Evolutionary conservation across 2,888 invertebrate species (phyloP).

Genomic region (Pammene fasciana): DNA sequence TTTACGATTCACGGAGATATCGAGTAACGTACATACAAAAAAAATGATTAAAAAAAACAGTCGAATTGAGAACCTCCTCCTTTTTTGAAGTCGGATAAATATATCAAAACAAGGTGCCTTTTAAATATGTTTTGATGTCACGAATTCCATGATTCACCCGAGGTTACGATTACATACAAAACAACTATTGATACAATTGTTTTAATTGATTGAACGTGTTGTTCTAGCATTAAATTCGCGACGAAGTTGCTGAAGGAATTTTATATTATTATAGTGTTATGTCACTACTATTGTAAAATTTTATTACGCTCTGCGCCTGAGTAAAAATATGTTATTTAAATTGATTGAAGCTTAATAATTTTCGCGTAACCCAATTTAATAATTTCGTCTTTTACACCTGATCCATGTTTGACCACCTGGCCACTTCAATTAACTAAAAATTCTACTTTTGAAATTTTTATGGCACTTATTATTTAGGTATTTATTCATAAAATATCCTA

Average conservation of each 20-base stretch:
- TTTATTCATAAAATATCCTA: not conserved
- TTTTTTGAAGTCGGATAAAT: no score
- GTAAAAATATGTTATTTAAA: not conserved
- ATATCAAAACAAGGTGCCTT: constrained; percentile 1
- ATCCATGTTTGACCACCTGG: no score
- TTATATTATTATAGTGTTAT: not conserved
- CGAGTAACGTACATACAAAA: no score
- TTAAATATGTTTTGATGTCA: constrained; percentile 7
- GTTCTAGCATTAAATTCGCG: constrained; percentile 13
- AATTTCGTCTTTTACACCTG: no score
- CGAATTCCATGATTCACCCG: constrained; percentile 15
- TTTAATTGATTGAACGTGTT: constrained; percentile 16
- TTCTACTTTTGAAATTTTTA: no score
- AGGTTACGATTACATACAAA: constrained; percentile 8
- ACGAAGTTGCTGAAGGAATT: not conserved
- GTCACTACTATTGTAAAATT: not conserved
- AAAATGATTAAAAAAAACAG: constrained; percentile 1
- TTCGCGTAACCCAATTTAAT: no score
- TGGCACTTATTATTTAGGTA: not conserved
- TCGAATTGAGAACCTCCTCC: no score
- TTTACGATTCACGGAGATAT: no score
- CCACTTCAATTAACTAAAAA: no score
- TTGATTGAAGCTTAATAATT: no score
- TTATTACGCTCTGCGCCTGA: not conserved
- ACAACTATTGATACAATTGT: constrained; percentile 26